Percentiles rank a stretch among this genome's conserved stretches.
Conservation (phyloP, 1,140 invertebrate species). For the Cotesia vestalis region DNA sequence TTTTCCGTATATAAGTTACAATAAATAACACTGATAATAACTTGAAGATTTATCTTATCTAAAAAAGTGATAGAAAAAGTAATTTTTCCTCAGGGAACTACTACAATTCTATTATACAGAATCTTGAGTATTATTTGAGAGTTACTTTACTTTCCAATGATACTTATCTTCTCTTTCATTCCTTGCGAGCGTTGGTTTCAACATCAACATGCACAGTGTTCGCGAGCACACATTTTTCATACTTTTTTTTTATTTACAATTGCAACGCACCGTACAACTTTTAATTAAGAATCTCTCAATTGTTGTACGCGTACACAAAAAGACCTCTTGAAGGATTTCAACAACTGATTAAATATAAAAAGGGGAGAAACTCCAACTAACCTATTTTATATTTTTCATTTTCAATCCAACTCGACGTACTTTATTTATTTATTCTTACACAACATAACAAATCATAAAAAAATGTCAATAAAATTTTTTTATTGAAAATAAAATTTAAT, state of each 20-base stretch:
- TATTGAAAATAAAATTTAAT: constrained; percentile 25
- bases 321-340: constrained; percentile 15
- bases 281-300: constrained; percentile 29
- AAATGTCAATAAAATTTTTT: constrained; percentile 9
- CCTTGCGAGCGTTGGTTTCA: not conserved
- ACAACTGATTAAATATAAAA: constrained; percentile 7
- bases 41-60: no score
- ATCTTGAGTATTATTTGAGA: constrained; percentile 4
- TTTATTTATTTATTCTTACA: not conserved
- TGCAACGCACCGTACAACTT: constrained; percentile 4
- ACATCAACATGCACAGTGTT: not conserved
- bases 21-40: no score
- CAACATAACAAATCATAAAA: not conserved
- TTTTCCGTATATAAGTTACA: not conserved
- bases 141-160: constrained; percentile 14
- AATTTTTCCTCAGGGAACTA: not conserved
- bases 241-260: constrained; percentile 2
- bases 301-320: not conserved
- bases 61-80: constrained; percentile 1
- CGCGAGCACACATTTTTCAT: constrained; percentile 13
- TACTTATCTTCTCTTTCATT: not conserved
- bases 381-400: constrained; percentile 19
- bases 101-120: not conserved
- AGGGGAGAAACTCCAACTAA: constrained; percentile 13
- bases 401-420: not conserved